Evolutionary conservation across 1,140 invertebrate genomes (phyloP).

Genomic region (Tetranychus urticae): DNA sequence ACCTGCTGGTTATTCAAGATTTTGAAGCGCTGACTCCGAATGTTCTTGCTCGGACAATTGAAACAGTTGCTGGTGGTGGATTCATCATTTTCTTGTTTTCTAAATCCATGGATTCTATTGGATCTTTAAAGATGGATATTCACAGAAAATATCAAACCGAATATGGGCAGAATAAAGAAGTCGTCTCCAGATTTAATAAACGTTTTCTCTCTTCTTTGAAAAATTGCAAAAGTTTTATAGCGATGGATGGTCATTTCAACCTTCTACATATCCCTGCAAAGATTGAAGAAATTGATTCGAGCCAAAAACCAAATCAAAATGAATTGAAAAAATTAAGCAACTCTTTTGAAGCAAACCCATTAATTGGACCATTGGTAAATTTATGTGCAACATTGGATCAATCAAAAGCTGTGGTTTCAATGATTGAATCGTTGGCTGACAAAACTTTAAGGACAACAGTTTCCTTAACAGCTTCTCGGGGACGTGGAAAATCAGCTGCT

Average conservation of each 20-base stretch:
- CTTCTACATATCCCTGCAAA: slow-evolving; percentile 57
- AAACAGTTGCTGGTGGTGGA: slow-evolving; percentile 96
- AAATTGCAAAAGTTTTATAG: slow-evolving; percentile 61
- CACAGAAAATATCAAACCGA: slow-evolving; percentile 86
- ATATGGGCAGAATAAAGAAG: slow-evolving; percentile 47
- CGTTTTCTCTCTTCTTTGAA: slow-evolving; percentile 73
- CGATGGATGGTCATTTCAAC: slow-evolving; percentile 67
- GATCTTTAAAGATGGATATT: slow-evolving; percentile 97
- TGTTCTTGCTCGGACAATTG: slow-evolving; percentile 80
- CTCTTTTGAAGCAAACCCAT: slow-evolving; percentile 51
- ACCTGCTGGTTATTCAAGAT: slow-evolving; percentile 37
- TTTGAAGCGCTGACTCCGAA: slow-evolving; percentile 99
- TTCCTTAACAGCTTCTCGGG: slow-evolving; percentile 81
- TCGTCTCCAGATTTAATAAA: slow-evolving; percentile 89
- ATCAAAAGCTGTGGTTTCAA: slow-evolving; percentile 70
- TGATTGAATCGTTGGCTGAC: slow-evolving; percentile 83
- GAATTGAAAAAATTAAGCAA: slow-evolving; percentile 44
- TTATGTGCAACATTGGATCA: slow-evolving; percentile 73
- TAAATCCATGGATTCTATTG: slow-evolving; percentile 50
- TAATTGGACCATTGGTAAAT: slow-evolving; percentile 64
- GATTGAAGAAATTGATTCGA: slow-evolving; percentile 15
- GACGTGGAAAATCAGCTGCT: slow-evolving; percentile 91
- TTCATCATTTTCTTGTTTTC: slow-evolving; percentile 62
- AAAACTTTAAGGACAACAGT: slow-evolving; percentile 71
- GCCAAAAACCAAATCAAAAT: slow-evolving; percentile 30